A percentile compares a stretch with the other conserved stretches of the same genome.
These are phyloP conservation scores for Acanthosoma haemorrhoidale DNA, from an alignment of 2,888 invertebrate genomes.

Conservation along the genomic window DNA sequence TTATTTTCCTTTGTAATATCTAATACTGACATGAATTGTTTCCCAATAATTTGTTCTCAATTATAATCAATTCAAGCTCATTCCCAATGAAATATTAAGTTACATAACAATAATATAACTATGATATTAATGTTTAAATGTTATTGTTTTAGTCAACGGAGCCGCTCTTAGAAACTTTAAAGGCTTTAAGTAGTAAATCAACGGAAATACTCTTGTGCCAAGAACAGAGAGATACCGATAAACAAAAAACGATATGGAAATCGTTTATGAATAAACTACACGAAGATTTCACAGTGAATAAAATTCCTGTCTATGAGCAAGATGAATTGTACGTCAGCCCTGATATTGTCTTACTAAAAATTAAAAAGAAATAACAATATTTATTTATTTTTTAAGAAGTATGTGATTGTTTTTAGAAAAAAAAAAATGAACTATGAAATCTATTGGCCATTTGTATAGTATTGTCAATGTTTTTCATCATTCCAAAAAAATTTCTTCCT, in stretches of 20 bases:
- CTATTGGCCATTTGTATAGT: too few relatives aligned
- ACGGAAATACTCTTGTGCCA: conserved; percentile 60
- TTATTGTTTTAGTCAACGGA: conserved; percentile 52
- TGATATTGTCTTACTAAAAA: conserved; percentile 57
- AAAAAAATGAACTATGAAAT: too few relatives aligned
- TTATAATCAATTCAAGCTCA: too few relatives aligned
- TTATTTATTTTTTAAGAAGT: too few relatives aligned
- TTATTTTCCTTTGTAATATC: too few relatives aligned
- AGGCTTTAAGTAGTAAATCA: conserved; percentile 48
- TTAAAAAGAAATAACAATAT: conserved; percentile 36
- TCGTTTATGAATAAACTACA: conserved; percentile 49
- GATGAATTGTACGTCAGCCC: conserved; percentile 57
- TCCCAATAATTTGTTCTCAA: too few relatives aligned
- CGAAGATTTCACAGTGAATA: conserved; percentile 42
- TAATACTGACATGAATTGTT: too few relatives aligned
- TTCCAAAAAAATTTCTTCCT: too few relatives aligned
- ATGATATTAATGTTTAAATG: neutral
- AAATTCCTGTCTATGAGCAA: conserved; percentile 55
- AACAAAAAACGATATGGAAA: conserved; percentile 51
- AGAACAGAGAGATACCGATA: conserved; percentile 61
- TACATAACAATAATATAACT: neutral
- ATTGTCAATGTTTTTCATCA: too few relatives aligned
- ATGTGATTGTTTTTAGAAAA: too few relatives aligned
- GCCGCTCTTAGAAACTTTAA: conserved; percentile 57
- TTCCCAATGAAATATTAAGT: too few relatives aligned